Conservation (phyloP, 1,140 invertebrate genomes). For the Drosophila nikananu region DNA sequence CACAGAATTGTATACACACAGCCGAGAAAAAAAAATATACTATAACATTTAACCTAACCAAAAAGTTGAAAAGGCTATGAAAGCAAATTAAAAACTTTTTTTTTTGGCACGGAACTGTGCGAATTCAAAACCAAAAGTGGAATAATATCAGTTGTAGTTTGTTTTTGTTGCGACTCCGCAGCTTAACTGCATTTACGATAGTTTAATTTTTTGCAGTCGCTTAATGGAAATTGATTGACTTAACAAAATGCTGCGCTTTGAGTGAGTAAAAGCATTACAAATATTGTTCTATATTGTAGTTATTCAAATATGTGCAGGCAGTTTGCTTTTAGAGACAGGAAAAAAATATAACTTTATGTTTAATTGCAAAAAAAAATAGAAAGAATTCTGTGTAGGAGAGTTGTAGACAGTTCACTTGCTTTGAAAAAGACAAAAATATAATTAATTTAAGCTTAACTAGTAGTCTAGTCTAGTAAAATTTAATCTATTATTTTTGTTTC, state of each 20-base stretch:
- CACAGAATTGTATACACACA: constrained; percentile 76
- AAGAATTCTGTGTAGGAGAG: not conserved
- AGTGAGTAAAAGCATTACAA: constrained; percentile 8
- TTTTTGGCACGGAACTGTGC: constrained; percentile 27
- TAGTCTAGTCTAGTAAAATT: not conserved
- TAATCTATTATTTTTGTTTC: not conserved
- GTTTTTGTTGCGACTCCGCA: constrained; percentile 15
- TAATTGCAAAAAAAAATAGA: not conserved
- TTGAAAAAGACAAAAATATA: not conserved
- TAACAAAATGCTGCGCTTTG: constrained; percentile 4
- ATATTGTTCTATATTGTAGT: constrained; percentile 1
- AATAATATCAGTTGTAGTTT: constrained; percentile 51
- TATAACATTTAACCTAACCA: constrained; percentile 1
- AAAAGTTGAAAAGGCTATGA: constrained; percentile 64
- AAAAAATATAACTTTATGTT: not conserved
- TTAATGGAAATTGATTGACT: constrained; percentile 34
- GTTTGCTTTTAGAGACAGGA: not conserved
- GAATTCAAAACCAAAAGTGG: constrained; percentile 50
- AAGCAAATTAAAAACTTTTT: constrained; percentile 75
- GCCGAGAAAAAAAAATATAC: constrained; percentile 30
- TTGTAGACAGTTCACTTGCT: not conserved
- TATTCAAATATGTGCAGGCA: not conserved
- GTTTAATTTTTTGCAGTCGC: constrained; percentile 13
- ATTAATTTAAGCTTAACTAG: not conserved
- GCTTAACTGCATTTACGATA: constrained; percentile 11